Percentiles rank a stretch among this genome's conserved stretches.
Evolutionary conservation across 2,797 vertebrate species (phyloP).

Genomic region (Labroides dimidiatus): DNA sequence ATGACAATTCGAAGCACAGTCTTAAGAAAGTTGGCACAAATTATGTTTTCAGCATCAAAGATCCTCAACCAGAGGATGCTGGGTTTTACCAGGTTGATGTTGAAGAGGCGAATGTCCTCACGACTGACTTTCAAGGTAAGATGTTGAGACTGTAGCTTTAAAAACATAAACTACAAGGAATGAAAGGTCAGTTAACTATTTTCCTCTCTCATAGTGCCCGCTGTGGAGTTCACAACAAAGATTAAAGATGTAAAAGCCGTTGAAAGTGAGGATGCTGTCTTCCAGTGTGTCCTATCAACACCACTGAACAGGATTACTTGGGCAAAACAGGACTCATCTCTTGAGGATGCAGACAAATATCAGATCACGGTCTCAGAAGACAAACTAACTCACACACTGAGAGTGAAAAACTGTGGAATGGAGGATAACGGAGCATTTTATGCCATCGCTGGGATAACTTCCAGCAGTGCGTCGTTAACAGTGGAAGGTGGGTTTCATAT

Average conservation of each 20-base stretch:
- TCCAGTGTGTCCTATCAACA: constrained; percentile 84
- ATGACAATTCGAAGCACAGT: constrained; percentile 81
- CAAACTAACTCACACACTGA: constrained; percentile 85
- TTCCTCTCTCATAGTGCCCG: constrained; percentile 70
- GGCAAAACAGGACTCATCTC: constrained; percentile 78
- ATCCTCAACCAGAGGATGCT: constrained; percentile 87
- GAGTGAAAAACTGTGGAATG: constrained; percentile 77
- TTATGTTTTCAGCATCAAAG: constrained; percentile 85
- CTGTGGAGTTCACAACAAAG: constrained; percentile 75
- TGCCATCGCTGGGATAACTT: constrained; percentile 80
- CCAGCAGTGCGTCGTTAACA: constrained; percentile 86
- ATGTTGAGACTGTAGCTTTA: neutral
- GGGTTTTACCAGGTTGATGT: constrained; percentile 92
- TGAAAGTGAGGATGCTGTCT: constrained; percentile 81
- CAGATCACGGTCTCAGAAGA: constrained; percentile 85
- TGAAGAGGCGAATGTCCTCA: constrained; percentile 86
- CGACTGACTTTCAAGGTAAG: constrained; percentile 87
- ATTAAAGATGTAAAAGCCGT: constrained; percentile 77
- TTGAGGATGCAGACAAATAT: constrained; percentile 83
- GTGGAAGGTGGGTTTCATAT: constrained; percentile 82
- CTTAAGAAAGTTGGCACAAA: constrained; percentile 83
- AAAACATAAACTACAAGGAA: neutral
- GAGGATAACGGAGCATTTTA: constrained; percentile 87
- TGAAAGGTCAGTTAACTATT: neutral
- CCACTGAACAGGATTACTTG: constrained; percentile 85